Conservation (phyloP, 2,797 vertebrate genomes). For the Catostomus latipinnis region DNA sequence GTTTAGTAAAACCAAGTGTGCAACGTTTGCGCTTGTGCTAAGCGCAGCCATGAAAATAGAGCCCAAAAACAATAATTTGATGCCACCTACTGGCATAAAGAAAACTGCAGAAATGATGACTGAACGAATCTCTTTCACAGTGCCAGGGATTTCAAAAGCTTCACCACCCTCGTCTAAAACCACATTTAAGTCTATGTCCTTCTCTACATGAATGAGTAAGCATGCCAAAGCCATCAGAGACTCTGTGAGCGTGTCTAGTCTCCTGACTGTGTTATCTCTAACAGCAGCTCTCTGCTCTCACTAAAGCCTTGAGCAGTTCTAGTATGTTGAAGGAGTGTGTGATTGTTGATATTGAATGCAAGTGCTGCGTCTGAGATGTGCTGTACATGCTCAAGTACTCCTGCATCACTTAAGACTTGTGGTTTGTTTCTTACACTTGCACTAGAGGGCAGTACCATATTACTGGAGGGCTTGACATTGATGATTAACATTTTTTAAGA, state of each 20-base stretch:
- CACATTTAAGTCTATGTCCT: conserved; percentile 24
- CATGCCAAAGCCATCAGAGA: conserved; percentile 15
- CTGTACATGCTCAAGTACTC: conserved; percentile 9
- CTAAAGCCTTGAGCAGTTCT: conserved; percentile 26
- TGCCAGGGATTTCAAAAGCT: conserved; percentile 38
- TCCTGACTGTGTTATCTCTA: conserved; percentile 44
- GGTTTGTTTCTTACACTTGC: conserved; percentile 29
- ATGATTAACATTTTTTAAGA: not conserved
- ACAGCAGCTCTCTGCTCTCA: conserved; percentile 35
- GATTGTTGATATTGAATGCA: conserved; percentile 30
- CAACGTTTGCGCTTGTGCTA: too few species aligned
- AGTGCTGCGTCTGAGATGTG: not conserved
- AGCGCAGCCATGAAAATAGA: too few species aligned
- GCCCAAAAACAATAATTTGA: too few species aligned
- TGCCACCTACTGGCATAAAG: too few species aligned
- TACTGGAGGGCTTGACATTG: not conserved
- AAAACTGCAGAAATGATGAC: too few species aligned
- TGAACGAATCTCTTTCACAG: not conserved
- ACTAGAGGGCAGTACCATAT: conserved; percentile 55
- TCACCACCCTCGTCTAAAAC: conserved; percentile 25
- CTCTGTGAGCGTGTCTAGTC: not conserved
- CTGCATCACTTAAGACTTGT: not conserved
- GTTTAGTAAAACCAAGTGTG: too few species aligned
- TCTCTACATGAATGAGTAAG: conserved; percentile 9
- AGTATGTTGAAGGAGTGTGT: conserved; percentile 20